These are phyloP conservation scores for Bos taurus DNA, from an alignment of 2,113 vertebrate species.

Conservation along the genomic window DNA sequence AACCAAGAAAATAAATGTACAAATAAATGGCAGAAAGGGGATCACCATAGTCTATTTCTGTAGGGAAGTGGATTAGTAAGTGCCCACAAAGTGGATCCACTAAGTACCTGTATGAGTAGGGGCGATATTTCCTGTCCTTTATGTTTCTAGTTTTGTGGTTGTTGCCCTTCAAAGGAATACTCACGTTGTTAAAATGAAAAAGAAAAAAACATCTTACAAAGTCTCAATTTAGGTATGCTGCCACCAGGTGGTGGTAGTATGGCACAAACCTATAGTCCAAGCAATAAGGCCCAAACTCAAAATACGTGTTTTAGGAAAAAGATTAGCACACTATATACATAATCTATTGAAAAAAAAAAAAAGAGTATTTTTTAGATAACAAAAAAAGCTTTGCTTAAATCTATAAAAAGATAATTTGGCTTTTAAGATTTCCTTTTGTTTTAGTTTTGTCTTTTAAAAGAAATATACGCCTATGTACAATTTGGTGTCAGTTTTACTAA, in stretches of 20 bases:
- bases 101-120: neutral
- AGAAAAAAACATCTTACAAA: neutral
- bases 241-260: neutral
- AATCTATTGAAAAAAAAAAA: neutral
- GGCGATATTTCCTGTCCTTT: neutral
- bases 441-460: neutral
- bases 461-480: neutral
- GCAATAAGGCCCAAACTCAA: neutral
- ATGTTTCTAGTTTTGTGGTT: neutral
- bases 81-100: neutral
- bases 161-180: neutral
- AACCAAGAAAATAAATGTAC: neutral
- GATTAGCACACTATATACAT: neutral
- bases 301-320: neutral
- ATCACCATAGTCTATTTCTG: neutral
- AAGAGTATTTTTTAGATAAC: neutral
- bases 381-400: neutral
- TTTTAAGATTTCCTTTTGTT: conserved; percentile 1
- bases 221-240: conserved; percentile 29
- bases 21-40: neutral
- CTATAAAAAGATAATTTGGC: neutral
- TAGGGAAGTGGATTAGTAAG: neutral
- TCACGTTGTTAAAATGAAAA: neutral
- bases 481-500: neutral
- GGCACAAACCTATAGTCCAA: neutral